Evolutionary conservation across 2,888 invertebrate genomes (phyloP).

Genomic region (Choreutis nemorana): DNA sequence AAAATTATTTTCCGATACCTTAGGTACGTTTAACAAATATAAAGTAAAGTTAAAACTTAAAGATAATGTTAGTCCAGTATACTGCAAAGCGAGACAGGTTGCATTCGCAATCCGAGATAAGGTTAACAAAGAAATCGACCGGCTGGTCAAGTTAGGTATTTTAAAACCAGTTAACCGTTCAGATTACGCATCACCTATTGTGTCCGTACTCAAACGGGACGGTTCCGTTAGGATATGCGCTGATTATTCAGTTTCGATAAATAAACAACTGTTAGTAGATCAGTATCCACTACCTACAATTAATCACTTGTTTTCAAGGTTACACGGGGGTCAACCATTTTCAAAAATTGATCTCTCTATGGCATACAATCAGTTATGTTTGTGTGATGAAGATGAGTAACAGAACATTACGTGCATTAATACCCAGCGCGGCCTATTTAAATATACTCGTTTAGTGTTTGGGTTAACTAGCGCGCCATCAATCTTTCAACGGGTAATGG

Average conservation of each 20-base stretch:
- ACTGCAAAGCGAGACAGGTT: slow-evolving; percentile 10
- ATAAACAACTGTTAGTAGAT: slow-evolving; percentile 13
- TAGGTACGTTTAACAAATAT: slow-evolving; percentile 8
- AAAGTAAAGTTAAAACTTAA: slow-evolving; percentile 9
- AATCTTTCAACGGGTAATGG: slow-evolving; percentile 4
- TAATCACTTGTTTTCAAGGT: slow-evolving; percentile 12
- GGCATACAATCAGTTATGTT: background rate
- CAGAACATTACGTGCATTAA: slow-evolving; percentile 1
- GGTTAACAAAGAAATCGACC: slow-evolving; percentile 11
- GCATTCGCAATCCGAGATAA: slow-evolving; percentile 13
- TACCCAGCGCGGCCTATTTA: slow-evolving; percentile 2
- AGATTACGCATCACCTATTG: slow-evolving; percentile 11
- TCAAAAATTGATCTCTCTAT: slow-evolving; percentile 5
- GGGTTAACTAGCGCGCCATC: slow-evolving; percentile 3
- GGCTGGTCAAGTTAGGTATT: slow-evolving; percentile 9
- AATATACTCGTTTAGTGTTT: slow-evolving; percentile 3
- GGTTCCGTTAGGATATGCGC: slow-evolving; percentile 11
- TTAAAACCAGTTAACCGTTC: slow-evolving; percentile 10
- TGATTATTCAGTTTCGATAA: slow-evolving; percentile 12
- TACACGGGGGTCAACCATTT: slow-evolving; percentile 12
- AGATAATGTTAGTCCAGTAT: slow-evolving; percentile 9
- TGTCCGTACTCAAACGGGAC: slow-evolving; percentile 12
- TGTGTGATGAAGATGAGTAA: slow-evolving; percentile 1
- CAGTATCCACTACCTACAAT: slow-evolving; percentile 14
- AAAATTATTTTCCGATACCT: slow-evolving; percentile 3